phyloP scores from a whole-genome alignment of 2,113 vertebrate genomes.

The Diphyllodes magnificus region DNA sequence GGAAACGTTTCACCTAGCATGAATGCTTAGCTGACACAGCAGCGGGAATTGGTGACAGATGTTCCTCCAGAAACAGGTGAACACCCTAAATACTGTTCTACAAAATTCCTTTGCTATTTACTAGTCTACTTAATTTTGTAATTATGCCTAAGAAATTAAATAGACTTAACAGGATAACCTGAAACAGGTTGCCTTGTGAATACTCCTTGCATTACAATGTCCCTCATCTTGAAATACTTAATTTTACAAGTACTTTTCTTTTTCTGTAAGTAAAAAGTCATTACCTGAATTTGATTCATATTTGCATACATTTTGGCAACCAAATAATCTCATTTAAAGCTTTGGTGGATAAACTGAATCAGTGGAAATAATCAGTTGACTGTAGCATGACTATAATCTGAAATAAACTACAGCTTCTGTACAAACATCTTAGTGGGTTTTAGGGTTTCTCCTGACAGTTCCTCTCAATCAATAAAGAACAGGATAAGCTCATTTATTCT shows the following conservation, averaged over 20 bases:
- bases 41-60: not conserved
- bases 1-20: not conserved
- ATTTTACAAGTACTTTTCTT: not conserved
- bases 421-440: not conserved
- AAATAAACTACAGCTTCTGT: not conserved
- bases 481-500: not conserved
- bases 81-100: not conserved
- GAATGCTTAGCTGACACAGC: not conserved
- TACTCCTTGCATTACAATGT: not conserved
- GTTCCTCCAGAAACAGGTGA: not conserved
- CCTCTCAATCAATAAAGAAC: not conserved
- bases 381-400: not conserved
- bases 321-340: not conserved
- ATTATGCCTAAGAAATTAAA: not conserved
- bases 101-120: not conserved
- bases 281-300: not conserved
- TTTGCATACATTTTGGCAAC: not conserved
- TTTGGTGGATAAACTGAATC: not conserved
- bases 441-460: not conserved
- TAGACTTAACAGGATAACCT: not conserved
- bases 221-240: not conserved
- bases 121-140: not conserved
- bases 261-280: not conserved
- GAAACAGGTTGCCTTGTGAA: not conserved
- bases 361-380: not conserved